These are phyloP conservation scores for Phoebastria nigripes DNA, from an alignment of 2,797 vertebrate genomes.

Conservation along the genomic window DNA sequence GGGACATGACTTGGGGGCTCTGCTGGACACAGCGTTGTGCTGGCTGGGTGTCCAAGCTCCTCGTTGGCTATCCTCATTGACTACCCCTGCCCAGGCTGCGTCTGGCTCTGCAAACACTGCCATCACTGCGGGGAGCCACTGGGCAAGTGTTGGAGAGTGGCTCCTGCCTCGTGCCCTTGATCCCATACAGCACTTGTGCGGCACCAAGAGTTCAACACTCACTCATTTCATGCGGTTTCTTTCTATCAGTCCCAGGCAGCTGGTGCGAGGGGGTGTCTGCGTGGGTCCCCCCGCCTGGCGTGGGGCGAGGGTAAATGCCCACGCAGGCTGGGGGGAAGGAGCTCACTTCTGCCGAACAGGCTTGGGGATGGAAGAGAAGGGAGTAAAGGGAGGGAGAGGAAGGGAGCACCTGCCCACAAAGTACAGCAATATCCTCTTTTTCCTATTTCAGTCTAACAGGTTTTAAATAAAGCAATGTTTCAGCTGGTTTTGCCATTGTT, in stretches of 20 bases:
- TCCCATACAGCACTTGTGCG: accelerated
- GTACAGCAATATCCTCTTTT: background rate
- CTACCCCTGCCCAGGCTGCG: background rate
- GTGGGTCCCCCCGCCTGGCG: accelerated
- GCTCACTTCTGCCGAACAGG: accelerated
- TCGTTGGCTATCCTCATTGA: accelerated
- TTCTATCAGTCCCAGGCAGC: too few relatives aligned
- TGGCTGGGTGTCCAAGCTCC: background rate
- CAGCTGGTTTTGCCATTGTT: background rate
- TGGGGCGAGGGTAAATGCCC: background rate
- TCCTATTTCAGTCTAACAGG: background rate
- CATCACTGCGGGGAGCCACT: accelerated
- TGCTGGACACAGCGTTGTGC: accelerated
- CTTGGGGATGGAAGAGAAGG: background rate
- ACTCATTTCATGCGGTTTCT: accelerated
- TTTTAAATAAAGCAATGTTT: background rate
- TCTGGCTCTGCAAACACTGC: background rate
- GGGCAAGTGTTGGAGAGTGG: accelerated
- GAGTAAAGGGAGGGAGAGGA: background rate
- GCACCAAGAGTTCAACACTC: background rate
- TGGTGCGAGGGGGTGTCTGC: background rate
- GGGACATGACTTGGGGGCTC: accelerated
- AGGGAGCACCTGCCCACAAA: background rate
- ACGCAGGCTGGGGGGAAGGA: background rate
- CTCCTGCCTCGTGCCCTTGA: background rate